These are phyloP conservation scores for Chionomys nivalis DNA, from an alignment of 2,113 vertebrate genomes.

Conservation along the genomic window DNA sequence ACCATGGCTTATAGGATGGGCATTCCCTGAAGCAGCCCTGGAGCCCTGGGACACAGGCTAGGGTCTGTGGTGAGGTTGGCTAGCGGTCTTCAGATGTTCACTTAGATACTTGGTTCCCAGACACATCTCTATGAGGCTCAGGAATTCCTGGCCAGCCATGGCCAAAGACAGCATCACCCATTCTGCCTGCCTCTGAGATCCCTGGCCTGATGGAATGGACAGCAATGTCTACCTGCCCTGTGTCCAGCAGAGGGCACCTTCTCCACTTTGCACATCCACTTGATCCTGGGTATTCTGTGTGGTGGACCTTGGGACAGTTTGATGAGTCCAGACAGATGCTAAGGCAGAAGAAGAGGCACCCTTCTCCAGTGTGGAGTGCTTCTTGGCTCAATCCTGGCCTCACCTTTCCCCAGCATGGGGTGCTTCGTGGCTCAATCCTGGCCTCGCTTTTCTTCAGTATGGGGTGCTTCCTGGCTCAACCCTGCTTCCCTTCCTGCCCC, in stretches of 20 bases:
- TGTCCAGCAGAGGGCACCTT: not conserved
- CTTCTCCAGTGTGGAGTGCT: not conserved
- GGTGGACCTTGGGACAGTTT: not conserved
- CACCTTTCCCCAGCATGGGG: not conserved
- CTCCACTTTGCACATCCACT: not conserved
- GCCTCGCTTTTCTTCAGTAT: not conserved
- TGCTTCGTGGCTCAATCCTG: too few relatives aligned
- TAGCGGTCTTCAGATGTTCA: fast-evolving
- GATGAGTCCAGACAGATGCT: too few relatives aligned
- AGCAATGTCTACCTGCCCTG: not conserved
- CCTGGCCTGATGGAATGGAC: not conserved
- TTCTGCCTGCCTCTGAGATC: not conserved
- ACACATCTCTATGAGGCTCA: not conserved
- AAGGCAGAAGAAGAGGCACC: not conserved
- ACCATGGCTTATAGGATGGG: not conserved
- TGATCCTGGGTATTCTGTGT: not conserved
- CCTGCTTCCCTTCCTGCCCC: too few relatives aligned
- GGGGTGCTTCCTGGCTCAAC: too few relatives aligned
- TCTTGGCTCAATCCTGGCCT: not conserved
- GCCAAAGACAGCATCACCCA: fast-evolving
- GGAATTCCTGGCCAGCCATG: fast-evolving
- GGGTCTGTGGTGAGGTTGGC: too few relatives aligned
- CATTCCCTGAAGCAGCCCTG: not conserved
- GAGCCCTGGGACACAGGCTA: too few relatives aligned
- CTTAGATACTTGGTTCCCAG: not conserved